Percentiles rank a stretch among this genome's conserved stretches.
Conservation (phyloP, 2,888 invertebrate genomes). For the Carabus problematicus region DNA sequence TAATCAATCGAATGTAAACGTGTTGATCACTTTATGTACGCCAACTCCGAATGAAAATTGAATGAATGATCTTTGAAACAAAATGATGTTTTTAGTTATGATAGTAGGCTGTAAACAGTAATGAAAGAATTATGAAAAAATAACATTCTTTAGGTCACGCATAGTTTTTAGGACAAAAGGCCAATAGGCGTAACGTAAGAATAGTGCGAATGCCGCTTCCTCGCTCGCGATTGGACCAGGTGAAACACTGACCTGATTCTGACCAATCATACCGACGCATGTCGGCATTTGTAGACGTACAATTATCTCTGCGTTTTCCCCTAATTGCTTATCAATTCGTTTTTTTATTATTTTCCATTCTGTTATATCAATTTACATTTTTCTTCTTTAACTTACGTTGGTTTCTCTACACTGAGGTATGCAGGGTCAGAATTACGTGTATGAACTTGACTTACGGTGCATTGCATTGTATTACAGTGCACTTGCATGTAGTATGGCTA, state of each 20-base stretch:
- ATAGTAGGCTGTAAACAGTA: too few relatives aligned
- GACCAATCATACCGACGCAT: constrained; percentile 44
- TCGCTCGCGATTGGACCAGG: constrained; percentile 47
- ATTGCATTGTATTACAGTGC: too few relatives aligned
- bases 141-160: constrained; percentile 47
- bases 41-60: too few relatives aligned
- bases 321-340: constrained; percentile 42
- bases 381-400: constrained; percentile 21
- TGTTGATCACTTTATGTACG: too few relatives aligned
- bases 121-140: too few relatives aligned
- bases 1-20: too few relatives aligned
- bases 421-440: constrained; percentile 28
- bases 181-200: constrained; percentile 51
- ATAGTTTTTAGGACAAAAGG: constrained; percentile 57
- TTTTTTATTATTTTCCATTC: constrained; percentile 31
- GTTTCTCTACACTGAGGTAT: constrained; percentile 29
- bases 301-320: constrained; percentile 40
- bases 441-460: too few relatives aligned
- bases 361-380: constrained; percentile 35
- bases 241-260: constrained; percentile 48
- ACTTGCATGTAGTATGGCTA: too few relatives aligned
- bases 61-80: too few relatives aligned
- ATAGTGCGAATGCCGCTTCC: constrained; percentile 44
- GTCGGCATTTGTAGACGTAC: constrained; percentile 41
- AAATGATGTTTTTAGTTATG: too few relatives aligned